Percentiles rank a stretch among this genome's conserved stretches.
These are phyloP conservation scores for Elephas maximus DNA, from an alignment of 2,113 vertebrate genomes.

Conservation along the genomic window DNA sequence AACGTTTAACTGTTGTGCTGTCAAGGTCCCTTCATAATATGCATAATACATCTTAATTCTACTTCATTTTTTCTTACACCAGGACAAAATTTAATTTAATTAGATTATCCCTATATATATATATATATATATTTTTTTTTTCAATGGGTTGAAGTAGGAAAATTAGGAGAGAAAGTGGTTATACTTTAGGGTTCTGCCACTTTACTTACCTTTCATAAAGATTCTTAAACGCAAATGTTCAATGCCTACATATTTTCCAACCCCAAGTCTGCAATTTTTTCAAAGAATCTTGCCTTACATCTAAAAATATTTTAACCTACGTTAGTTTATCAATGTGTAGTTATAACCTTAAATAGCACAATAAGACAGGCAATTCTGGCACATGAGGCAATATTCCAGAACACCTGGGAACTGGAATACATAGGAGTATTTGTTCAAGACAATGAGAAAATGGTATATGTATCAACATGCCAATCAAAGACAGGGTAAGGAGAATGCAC, in stretches of 20 bases:
- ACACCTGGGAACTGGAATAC: neutral
- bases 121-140: neutral
- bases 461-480: constrained; percentile 5
- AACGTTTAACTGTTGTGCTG: neutral
- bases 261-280: neutral
- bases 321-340: neutral
- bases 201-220: constrained; percentile 21
- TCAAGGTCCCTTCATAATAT: neutral
- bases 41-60: neutral
- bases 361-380: neutral
- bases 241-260: neutral
- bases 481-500: neutral
- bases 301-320: constrained; percentile 22
- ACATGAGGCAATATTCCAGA: neutral
- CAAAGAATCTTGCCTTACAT: neutral
- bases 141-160: neutral
- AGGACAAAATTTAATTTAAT: neutral
- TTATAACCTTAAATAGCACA: neutral
- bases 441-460: constrained; percentile 6
- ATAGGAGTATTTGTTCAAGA: constrained; percentile 36
- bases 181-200: neutral
- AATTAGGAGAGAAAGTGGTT: neutral
- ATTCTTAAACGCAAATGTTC: constrained; percentile 46
- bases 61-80: neutral
- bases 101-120: too few relatives aligned